Evolutionary conservation across 1,140 invertebrate species (phyloP).

Genomic region (Pantala flavescens): DNA sequence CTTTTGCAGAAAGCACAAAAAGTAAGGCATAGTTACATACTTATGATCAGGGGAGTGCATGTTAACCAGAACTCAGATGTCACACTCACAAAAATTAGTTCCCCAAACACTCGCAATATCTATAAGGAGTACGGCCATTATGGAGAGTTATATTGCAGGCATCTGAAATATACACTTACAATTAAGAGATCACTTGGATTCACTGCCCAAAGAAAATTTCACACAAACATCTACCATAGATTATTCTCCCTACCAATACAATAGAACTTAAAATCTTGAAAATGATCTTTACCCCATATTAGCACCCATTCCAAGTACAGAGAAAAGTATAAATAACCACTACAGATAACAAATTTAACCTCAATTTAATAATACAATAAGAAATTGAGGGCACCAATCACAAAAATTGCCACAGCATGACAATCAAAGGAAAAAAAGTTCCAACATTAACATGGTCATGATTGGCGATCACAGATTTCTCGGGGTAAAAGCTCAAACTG

Average conservation of each 20-base stretch:
- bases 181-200: no score
- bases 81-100: neutral
- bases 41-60: neutral
- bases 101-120: no score
- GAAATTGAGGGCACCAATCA: neutral
- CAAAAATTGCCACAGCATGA: neutral
- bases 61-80: neutral
- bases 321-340: neutral
- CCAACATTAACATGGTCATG: neutral
- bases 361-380: neutral
- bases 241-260: no score
- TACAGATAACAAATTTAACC: neutral
- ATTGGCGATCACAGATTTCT: constrained; percentile 6
- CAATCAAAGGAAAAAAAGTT: neutral
- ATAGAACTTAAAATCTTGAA: no score
- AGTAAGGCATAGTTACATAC: neutral
- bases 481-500: neutral
- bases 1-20: constrained; percentile 1
- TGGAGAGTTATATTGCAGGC: no score
- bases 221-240: no score
- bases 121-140: no score
- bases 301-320: neutral
- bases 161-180: no score
- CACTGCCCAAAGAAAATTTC: no score
- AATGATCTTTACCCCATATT: neutral